A percentile compares a stretch with the other conserved stretches of the same genome.
These are phyloP conservation scores for Macrophya annulata DNA, from an alignment of 2,888 invertebrate genomes.

Conservation along the genomic window DNA sequence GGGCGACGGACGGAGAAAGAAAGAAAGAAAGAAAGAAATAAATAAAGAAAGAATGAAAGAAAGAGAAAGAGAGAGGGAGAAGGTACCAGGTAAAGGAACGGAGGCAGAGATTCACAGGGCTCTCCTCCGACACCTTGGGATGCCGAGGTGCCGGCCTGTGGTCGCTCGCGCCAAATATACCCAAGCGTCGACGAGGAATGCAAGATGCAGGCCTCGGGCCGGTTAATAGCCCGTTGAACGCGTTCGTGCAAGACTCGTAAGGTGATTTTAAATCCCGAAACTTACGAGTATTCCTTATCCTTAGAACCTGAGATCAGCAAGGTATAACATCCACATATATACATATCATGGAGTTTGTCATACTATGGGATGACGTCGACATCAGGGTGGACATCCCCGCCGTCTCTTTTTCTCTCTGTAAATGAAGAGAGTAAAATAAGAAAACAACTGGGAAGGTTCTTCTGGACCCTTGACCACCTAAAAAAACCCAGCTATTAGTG, in stretches of 20 bases:
- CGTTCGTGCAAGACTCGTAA: slow-evolving; percentile 33
- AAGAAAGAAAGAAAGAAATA: slow-evolving; percentile 59
- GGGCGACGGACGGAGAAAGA: slow-evolving; percentile 44
- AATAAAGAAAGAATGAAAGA: slow-evolving; percentile 41
- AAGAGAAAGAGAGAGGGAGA: slow-evolving; percentile 51
- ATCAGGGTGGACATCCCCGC: background rate
- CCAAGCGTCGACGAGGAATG: slow-evolving; percentile 53
- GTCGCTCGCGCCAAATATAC: slow-evolving; percentile 55
- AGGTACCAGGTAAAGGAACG: slow-evolving; percentile 44
- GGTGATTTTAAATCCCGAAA: slow-evolving; percentile 30
- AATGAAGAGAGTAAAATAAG: background rate
- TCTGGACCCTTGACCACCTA: background rate
- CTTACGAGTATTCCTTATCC: slow-evolving; percentile 7
- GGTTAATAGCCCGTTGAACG: slow-evolving; percentile 48
- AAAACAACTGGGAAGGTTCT: background rate
- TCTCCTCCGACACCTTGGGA: slow-evolving; percentile 50
- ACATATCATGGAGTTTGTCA: background rate
- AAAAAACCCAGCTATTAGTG: background rate
- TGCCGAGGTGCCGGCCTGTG: slow-evolving; percentile 41
- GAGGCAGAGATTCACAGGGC: slow-evolving; percentile 40
- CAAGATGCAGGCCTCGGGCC: slow-evolving; percentile 44
- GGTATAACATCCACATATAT: background rate
- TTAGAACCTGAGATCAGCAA: background rate
- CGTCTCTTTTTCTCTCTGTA: background rate
- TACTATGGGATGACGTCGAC: background rate